Evolutionary conservation across 2,888 invertebrate species (phyloP).

Genomic region (Drosophila meridionalis): DNA sequence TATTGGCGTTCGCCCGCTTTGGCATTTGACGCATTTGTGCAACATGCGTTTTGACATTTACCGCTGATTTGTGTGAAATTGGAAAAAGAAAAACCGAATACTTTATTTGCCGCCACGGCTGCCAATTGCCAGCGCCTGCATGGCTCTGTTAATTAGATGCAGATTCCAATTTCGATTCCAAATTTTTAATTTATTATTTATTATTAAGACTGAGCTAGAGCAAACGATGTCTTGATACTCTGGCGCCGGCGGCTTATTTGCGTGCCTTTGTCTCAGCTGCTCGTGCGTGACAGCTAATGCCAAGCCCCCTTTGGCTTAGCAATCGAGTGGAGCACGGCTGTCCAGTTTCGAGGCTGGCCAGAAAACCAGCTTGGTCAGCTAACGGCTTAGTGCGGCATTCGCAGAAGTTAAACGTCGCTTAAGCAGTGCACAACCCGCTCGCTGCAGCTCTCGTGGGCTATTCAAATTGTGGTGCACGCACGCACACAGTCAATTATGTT

Average conservation of each 20-base stretch:
- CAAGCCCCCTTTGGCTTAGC: slow-evolving; percentile 51
- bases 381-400: slow-evolving; percentile 40
- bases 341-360: slow-evolving; percentile 49
- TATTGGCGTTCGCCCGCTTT: slow-evolving; percentile 68
- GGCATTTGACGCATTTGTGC: slow-evolving; percentile 80
- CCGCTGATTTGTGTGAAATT: slow-evolving; percentile 79
- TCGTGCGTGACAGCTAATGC: slow-evolving; percentile 55
- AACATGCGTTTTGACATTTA: slow-evolving; percentile 80
- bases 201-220: slow-evolving; percentile 55
- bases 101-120: not conserved
- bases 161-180: slow-evolving; percentile 42
- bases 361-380: slow-evolving; percentile 68
- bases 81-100: slow-evolving; percentile 21
- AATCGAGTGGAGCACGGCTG: slow-evolving; percentile 42
- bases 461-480: slow-evolving; percentile 31
- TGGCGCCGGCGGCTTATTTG: slow-evolving; percentile 67
- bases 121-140: slow-evolving; percentile 2
- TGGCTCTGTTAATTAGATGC: slow-evolving; percentile 60
- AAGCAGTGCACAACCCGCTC: slow-evolving; percentile 68
- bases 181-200: slow-evolving; percentile 74
- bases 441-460: slow-evolving; percentile 22
- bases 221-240: slow-evolving; percentile 24
- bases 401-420: slow-evolving; percentile 72
- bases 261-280: slow-evolving; percentile 43
- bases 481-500: slow-evolving; percentile 10